Evolutionary conservation across 1,140 invertebrate species (phyloP).

Genomic region (Scaptomyza hsui): DNA sequence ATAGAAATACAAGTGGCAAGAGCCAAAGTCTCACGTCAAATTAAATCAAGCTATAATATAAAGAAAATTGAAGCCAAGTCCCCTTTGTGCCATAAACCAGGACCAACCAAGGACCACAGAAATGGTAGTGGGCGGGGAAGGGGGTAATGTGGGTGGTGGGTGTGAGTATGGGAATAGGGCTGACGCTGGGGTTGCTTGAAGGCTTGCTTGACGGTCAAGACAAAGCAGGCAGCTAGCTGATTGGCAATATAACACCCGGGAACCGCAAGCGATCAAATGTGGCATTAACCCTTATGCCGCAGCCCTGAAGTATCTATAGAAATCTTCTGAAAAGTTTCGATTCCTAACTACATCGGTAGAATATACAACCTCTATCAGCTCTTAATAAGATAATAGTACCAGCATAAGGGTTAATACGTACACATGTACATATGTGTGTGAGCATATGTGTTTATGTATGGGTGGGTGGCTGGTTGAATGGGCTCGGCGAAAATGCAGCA

Average conservation of each 20-base stretch:
- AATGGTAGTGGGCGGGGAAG: neutral
- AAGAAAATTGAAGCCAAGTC: conserved; percentile 81
- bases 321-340: too few species aligned
- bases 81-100: conserved; percentile 76
- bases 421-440: neutral
- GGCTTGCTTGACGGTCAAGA: conserved; percentile 1
- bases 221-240: conserved; percentile 37
- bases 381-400: too few species aligned
- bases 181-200: conserved; percentile 2
- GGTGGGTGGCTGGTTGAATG: neutral
- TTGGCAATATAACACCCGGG: conserved; percentile 66
- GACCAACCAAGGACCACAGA: conserved; percentile 3
- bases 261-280: conserved; percentile 1
- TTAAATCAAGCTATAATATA: conserved; percentile 81
- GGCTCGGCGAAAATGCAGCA: neutral
- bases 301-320: too few species aligned
- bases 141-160: neutral
- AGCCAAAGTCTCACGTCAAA: conserved; percentile 77
- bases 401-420: neutral
- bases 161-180: neutral
- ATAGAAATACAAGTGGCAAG: neutral
- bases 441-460: conserved; percentile 1
- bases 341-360: too few species aligned
- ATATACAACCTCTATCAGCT: too few species aligned
- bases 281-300: conserved; percentile 27